Base-by-base conservation (phyloP, 2,888 invertebrate species). In the Drosophila falleni region DNA sequence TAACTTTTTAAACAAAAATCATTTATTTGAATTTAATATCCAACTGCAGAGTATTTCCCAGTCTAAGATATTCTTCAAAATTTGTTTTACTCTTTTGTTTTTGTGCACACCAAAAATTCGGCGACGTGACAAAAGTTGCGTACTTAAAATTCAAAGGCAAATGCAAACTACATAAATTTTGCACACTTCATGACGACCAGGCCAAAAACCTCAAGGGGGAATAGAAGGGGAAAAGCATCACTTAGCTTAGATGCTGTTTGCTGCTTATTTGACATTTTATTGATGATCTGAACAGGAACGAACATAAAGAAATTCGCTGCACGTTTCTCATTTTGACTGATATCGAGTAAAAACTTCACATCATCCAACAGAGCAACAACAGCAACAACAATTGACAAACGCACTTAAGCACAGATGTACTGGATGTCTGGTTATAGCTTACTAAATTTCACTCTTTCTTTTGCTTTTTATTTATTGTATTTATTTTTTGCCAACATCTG, bases 201-300 rank as follows among this genome's bases (percentile, higher is more conserved):
- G 26, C 44, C 29, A 19, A 39, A 23, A 33, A 19, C 50, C 39
- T 6, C 13, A 15, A 8, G 33, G 42, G 19, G 33, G 33, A 1
- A 13, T 33, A 33, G 44, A 44, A 15, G 33, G 5, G 31, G n/a
- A 33, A 37, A 26, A 31, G 19, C 37, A 49, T 44, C 54, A 75
- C 72, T 78, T 68, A 66, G 68, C 65, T 67, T 54, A 41, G 41
- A 50, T 59, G 53, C 50, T 75, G 59, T 56, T 59, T 35, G 67
- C 47, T 61, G 71, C 78, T 82, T 86, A 89, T 89, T 84, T 78
- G 87, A 89, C 89, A 79, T 81, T 87, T 83, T 89, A 85, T 85
- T 85, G 89, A 85, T 85, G 89, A 82, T 73, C 67, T 62, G 60
- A 49, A 29, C 41, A 44, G 51, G 49, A 41, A 50, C 60, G 31